Evolutionary conservation across 1,140 invertebrate species (phyloP), one percentile per base, ranked within the genome.

Genomic region (Mya arenaria): DNA sequence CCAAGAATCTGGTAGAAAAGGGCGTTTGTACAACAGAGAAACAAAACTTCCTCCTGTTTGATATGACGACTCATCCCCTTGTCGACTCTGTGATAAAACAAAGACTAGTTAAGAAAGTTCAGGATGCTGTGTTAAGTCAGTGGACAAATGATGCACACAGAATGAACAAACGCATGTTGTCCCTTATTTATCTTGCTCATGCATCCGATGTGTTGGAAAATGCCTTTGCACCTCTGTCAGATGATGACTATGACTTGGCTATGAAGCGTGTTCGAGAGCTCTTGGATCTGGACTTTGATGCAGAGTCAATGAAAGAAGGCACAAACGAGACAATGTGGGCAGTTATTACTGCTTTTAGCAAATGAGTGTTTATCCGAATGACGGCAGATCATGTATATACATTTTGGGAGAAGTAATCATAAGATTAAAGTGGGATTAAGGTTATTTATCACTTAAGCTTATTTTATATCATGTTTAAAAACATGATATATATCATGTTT

Each of bases 41-140:
- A 94, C 99, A 99, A 94, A 99, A 99, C 94, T 99, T 99, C 94
- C 94, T 99, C 85, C 94, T 99, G 25, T 99, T 99, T 94, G 99
- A 99, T 94, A 99, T 99, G 98, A 99, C 99, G 32, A 99, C 99
- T 86, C 99, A 99, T 95, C 99, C 99, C 44, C 94, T 99, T 52
- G 98, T 97, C 69, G 98, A 99, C 93, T 97, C 97, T 94, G 95
- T 96, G 84, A 96, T 97, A n/a, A 99, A 99, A 94, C 96, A 96
- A 87, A 96, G 98, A 87, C 95, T 99, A 84, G 97, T 99, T 48
- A 99, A 99, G 95, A 99, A 91, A 85, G 93, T 99, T 34, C 99
- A 99, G 94, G 99, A 99, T 93, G 96, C 98, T 65, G 98, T 99
- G 30, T 93, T 99, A 73, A 95, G 95, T 75, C 97, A 97, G 90